These are phyloP conservation scores for Mythimna lalbum DNA, from an alignment of 2,888 invertebrate genomes.

Conservation along the genomic window DNA sequence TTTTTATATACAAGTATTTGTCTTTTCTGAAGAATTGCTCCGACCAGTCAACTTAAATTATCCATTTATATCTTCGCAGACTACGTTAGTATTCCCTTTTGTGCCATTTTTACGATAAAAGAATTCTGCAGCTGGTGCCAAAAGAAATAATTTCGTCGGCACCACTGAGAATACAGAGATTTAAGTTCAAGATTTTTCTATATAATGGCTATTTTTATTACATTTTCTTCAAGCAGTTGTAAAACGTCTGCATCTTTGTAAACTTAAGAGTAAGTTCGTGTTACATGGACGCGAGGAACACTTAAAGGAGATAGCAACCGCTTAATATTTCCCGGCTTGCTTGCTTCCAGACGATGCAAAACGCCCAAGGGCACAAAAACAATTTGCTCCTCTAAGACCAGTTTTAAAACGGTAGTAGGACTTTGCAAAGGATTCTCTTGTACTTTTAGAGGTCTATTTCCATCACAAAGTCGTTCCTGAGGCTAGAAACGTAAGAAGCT, in stretches of 20 bases:
- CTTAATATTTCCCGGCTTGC: slow-evolving; percentile 68
- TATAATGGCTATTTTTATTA: slow-evolving; percentile 51
- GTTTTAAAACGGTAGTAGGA: slow-evolving; percentile 75
- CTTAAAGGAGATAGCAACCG: slow-evolving; percentile 61
- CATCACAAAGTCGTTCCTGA: slow-evolving; percentile 82
- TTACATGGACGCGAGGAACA: slow-evolving; percentile 52
- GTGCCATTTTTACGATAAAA: slow-evolving; percentile 64
- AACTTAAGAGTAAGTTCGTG: slow-evolving; percentile 23
- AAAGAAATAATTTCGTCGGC: slow-evolving; percentile 58
- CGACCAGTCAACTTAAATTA: slow-evolving; percentile 47
- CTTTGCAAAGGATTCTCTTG: slow-evolving; percentile 75
- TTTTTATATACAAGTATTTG: slow-evolving; percentile 16
- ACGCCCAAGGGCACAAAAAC: slow-evolving; percentile 87
- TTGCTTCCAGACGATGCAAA: slow-evolving; percentile 72
- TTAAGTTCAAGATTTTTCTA: slow-evolving; percentile 51
- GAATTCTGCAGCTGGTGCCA: slow-evolving; percentile 69
- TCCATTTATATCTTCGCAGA: slow-evolving; percentile 58
- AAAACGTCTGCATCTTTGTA: slow-evolving; percentile 30
- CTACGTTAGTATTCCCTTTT: slow-evolving; percentile 63
- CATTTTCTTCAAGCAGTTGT: slow-evolving; percentile 38
- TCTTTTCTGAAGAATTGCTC: slow-evolving; percentile 32
- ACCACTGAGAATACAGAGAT: slow-evolving; percentile 57
- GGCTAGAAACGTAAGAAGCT: slow-evolving; percentile 70
- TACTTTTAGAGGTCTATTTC: slow-evolving; percentile 82
- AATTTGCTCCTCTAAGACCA: slow-evolving; percentile 85